Base-by-base conservation (phyloP, 2,888 invertebrate species). In the Archips crataeganus region DNA sequence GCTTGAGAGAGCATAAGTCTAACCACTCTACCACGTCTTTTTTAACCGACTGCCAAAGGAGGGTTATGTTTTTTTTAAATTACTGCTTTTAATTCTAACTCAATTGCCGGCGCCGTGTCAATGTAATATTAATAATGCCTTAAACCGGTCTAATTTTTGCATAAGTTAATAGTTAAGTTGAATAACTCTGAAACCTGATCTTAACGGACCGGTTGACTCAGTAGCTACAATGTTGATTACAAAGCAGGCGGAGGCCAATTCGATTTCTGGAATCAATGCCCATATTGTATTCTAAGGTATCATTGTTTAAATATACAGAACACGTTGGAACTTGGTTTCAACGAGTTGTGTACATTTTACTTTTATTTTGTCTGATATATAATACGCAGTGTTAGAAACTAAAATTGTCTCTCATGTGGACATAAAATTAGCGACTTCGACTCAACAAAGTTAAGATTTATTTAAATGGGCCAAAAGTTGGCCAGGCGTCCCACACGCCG, bases 131-230 rank as follows among this genome's bases (percentile, higher is more conserved):
- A 54, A 63, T 65, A 47, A 54, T 51, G 65, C 62, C 67, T 49
- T 59, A 84, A 83, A 78, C 57, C 42, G 11, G 32, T 13, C 51
- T 39, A 67, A 57, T 42, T 82, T 67, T 67, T 57, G 57, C 66
- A 67, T 67, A 67, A 57, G 39, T 42, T 45, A 23, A 54, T 39
- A 54, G 42, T 36, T 36, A 39, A 57, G 54, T 57, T 54, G 66
- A 67, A 67, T 67, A 67, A 54, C 66, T 57, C 13, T 13, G 77
- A 74, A 72, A 77, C 76, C 47, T 51, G 64, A 51, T 64, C 49
- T 15, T 5, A 34, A 8, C 13, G 15, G 51, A 65, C 65, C 65
- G 65, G 65, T 65, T 65, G 36, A 36, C 51, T 15, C 36, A 51
- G 65, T 32, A 9, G 65, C 13, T 15, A 36, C 51, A 15, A 10